Percentiles rank a stretch among this genome's conserved stretches.
Conservation (phyloP, 2,888 invertebrate species). For the Pseudanteris insignis region DNA sequence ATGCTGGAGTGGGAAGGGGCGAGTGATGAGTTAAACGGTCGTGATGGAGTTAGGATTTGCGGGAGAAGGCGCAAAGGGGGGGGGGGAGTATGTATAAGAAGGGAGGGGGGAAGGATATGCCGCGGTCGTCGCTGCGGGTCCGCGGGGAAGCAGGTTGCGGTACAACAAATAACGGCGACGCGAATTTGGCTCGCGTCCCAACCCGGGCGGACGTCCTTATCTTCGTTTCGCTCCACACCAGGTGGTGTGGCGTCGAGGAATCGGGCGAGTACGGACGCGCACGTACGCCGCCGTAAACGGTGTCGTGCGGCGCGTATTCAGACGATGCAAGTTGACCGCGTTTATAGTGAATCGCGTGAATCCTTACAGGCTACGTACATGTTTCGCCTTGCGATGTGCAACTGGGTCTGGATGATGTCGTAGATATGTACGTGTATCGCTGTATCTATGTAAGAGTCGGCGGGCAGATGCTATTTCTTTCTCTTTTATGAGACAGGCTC, state of each 20-base stretch:
- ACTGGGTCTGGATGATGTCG: slow-evolving; percentile 52
- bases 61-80: not conserved
- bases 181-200: slow-evolving; percentile 58
- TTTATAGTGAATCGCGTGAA: slow-evolving; percentile 44
- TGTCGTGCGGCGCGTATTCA: slow-evolving; percentile 17
- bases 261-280: slow-evolving; percentile 40
- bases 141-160: slow-evolving; percentile 47
- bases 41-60: too few relatives aligned
- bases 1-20: too few relatives aligned
- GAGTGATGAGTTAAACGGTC: too few relatives aligned
- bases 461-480: slow-evolving; percentile 50
- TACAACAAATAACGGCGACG: slow-evolving; percentile 38
- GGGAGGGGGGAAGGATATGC: slow-evolving; percentile 10
- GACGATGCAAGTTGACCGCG: not conserved
- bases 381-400: slow-evolving; percentile 60
- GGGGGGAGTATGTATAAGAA: too few relatives aligned
- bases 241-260: slow-evolving; percentile 32
- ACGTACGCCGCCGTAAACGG: slow-evolving; percentile 43
- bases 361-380: slow-evolving; percentile 59
- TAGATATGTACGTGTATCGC: slow-evolving; percentile 36
- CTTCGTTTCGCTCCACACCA: slow-evolving; percentile 45
- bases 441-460: slow-evolving; percentile 24
- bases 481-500: slow-evolving; percentile 42
- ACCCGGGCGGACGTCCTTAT: slow-evolving; percentile 45
- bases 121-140: slow-evolving; percentile 18